phyloP scores from a whole-genome alignment of 2,888 invertebrate species.

The Saturnia pavonia region DNA sequence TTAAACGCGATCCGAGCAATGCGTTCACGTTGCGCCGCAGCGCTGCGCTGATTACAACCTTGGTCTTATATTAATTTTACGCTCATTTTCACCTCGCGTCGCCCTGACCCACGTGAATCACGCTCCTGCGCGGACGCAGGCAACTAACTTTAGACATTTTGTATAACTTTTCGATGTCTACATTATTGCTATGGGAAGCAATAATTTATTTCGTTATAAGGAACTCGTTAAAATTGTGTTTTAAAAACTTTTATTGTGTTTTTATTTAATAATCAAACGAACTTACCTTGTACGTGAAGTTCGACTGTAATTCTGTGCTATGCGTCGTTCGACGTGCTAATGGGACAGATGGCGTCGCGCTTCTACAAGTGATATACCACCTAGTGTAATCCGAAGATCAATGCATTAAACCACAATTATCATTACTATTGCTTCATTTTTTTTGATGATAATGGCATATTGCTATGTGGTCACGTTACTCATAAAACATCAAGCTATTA shows the following conservation, averaged over 20 bases:
- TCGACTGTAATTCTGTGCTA: too few species aligned
- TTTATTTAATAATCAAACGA: too few species aligned
- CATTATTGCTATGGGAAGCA: background rate
- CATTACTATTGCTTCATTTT: background rate
- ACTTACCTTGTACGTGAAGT: too few species aligned
- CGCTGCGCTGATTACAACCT: constrained; percentile 54
- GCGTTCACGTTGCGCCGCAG: constrained; percentile 33
- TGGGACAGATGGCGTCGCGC: too few species aligned
- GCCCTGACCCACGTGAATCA: constrained; percentile 43
- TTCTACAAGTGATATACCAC: too few species aligned
- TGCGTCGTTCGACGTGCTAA: too few species aligned
- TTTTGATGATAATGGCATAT: background rate
- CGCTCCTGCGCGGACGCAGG: constrained; percentile 34
- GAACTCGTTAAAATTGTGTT: too few species aligned
- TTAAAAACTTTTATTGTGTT: too few species aligned
- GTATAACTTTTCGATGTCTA: background rate
- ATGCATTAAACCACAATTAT: too few species aligned
- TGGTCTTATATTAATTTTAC: constrained; percentile 70
- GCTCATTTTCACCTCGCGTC: constrained; percentile 63
- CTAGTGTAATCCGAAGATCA: too few species aligned
- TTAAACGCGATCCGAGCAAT: constrained; percentile 17
- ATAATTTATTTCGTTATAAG: background rate
- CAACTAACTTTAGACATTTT: background rate
- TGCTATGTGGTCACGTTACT: background rate
- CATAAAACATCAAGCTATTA: background rate